Base-by-base conservation (phyloP, 2,113 vertebrate species). In the Corvus moneduloides region DNA sequence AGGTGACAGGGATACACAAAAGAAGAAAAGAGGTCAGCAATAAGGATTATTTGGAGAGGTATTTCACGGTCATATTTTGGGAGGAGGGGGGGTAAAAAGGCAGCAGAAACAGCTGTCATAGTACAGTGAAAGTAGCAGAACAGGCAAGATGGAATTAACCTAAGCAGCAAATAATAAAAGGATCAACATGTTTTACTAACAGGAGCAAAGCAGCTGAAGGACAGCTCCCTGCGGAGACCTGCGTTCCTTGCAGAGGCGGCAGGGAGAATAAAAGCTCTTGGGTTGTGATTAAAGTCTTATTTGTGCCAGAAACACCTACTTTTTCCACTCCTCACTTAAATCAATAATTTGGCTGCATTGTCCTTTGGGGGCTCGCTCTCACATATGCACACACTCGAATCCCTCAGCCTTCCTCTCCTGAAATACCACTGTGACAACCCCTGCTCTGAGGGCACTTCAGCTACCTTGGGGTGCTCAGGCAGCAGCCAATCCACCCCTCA, bases 271-370 rank as follows among this genome's bases (percentile, higher is more conserved):
- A 90, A 49, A 88, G 67, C 51, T 80, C 76, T 62, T 28, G 5
- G 55, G 30, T 30, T 94, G 83, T 56, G 68, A 87, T 93, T 94
- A 75, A 92, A 77, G 48, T 74, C 55, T 51, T 59, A 16, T 27
- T 93, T 89, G 59, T 94, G 59, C 61, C 76, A 93, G 59, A 90
- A 94, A 78, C 61, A 74, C 52, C 51, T 78, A 14, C 51, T 54
- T 92, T 44, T 79, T 19, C 61, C 69, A 87, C 27, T 91, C 39
- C 41, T 76, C 10, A 11, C 56, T 63, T 83, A 81, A 67, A 88
- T 84, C 55, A 71, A 0, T 83, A 10, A 58, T 92, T 86, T 86
- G 68, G 71, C 61, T 77, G 72, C 43, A 21, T 35, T 77, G 55
- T 63, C 58, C 59, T 88, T 83, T 62, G 54, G 52, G 58, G 1